phyloP scores from a whole-genome alignment of 2,888 invertebrate genomes.

The Brenthis daphne region DNA sequence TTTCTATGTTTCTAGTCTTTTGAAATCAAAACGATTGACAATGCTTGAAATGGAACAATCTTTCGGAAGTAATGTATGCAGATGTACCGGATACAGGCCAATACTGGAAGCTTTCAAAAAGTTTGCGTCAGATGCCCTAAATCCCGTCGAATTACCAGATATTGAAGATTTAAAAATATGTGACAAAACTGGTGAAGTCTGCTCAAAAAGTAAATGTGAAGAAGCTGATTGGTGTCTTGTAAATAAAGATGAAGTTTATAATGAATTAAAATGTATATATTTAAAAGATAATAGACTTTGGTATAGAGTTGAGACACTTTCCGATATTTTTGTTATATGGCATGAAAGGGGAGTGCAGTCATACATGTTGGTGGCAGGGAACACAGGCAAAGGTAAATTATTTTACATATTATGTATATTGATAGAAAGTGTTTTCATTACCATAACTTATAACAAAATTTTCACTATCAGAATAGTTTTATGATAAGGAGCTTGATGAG shows the following conservation, averaged over 20 bases:
- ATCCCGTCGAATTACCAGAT: slow-evolving; percentile 65
- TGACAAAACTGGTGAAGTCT: slow-evolving; percentile 42
- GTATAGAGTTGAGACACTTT: slow-evolving; percentile 73
- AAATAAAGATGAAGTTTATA: slow-evolving; percentile 37
- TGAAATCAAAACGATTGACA: slow-evolving; percentile 59
- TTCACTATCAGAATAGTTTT: neutral
- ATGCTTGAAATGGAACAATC: slow-evolving; percentile 87
- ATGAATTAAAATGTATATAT: slow-evolving; percentile 47
- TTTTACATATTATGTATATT: neutral
- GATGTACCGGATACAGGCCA: slow-evolving; percentile 90
- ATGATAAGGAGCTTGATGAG: neutral
- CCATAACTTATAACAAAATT: too few relatives aligned
- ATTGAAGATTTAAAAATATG: slow-evolving; percentile 53
- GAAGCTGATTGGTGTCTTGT: slow-evolving; percentile 53
- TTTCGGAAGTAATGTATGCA: slow-evolving; percentile 89
- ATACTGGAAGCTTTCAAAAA: slow-evolving; percentile 90
- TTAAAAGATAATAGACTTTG: slow-evolving; percentile 71
- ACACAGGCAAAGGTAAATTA: slow-evolving; percentile 87
- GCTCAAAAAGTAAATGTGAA: slow-evolving; percentile 37
- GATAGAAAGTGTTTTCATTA: neutral
- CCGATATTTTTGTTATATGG: slow-evolving; percentile 77
- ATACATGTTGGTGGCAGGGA: slow-evolving; percentile 87
- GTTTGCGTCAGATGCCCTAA: slow-evolving; percentile 84
- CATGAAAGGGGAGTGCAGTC: slow-evolving; percentile 56
- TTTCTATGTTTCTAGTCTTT: slow-evolving; percentile 43